phyloP scores from a whole-genome alignment of 2,888 invertebrate species.

The Zhuqinia jingwanae region DNA sequence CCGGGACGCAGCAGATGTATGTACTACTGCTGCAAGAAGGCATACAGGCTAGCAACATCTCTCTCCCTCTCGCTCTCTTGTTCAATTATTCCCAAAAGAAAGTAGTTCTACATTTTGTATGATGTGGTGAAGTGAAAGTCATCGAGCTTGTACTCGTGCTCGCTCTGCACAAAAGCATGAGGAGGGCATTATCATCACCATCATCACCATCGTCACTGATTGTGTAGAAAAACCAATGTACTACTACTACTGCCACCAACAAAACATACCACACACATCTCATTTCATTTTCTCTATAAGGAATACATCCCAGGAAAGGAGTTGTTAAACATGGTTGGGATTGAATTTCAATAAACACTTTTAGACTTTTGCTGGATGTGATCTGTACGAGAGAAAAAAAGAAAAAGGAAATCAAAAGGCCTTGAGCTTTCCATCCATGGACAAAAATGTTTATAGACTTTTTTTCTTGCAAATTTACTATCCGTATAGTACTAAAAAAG shows the following conservation, averaged over 20 bases:
- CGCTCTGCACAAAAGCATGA: neutral
- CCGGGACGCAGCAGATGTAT: conserved; percentile 19
- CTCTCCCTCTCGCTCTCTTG: too few relatives aligned
- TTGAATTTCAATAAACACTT: conserved; percentile 30
- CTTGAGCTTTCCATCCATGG: neutral
- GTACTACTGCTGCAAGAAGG: too few relatives aligned
- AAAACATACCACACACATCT: neutral
- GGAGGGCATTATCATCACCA: neutral
- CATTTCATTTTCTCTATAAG: neutral
- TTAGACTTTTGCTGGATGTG: neutral
- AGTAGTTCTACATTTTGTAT: conserved; percentile 15
- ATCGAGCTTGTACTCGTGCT: neutral
- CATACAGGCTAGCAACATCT: conserved; percentile 2
- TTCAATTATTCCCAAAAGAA: conserved; percentile 45
- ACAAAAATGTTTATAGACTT: conserved; percentile 26
- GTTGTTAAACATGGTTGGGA: neutral
- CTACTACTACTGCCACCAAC: too few relatives aligned
- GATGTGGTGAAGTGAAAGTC: neutral
- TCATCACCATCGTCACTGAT: too few relatives aligned
- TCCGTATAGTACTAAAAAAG: neutral
- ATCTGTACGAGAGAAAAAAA: neutral
- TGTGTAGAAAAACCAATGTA: too few relatives aligned
- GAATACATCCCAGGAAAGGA: neutral
- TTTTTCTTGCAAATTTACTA: neutral
- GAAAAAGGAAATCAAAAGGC: conserved; percentile 3